Base-by-base conservation (phyloP, 37 sponge, comb jelly and placozoan genomes). In the Spongia lamella region DNA sequence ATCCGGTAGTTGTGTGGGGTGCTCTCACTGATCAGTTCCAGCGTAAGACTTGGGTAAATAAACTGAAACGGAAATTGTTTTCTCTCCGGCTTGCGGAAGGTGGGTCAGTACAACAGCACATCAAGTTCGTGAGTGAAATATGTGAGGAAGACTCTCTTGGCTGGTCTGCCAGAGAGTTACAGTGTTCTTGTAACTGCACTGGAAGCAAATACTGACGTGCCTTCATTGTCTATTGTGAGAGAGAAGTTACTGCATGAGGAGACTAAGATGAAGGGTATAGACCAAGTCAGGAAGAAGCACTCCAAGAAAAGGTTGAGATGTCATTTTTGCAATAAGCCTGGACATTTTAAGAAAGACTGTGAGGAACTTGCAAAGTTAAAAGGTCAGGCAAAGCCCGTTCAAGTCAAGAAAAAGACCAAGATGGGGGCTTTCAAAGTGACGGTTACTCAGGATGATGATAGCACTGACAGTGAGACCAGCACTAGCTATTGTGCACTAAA, bases 131-230 rank as follows among this genome's bases (percentile, higher is more conserved):
- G n/a, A n/a, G n/a, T n/a, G n/a, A n/a, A n/a, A n/a, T n/a, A n/a
- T n/a, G n/a, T n/a, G n/a, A n/a, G n/a, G n/a, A n/a, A n/a, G n/a
- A n/a, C n/a, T 55, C 66, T 84, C 22, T 73, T 84, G 21, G 73
- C 79, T 13, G 78, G 79, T 24, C 51, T 84, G 56, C 85, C 85
- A 9, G 72, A 84, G 57, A 52, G 47, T 3, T 83, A 68, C 70
- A 83, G 61, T 24, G 70, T 68, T 16, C 62, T 83, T 27, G 77
- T 83, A 26, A 82, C 78, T 13, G 83, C 83, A 17, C 61, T 83
- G 7, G 83, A 83, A 66, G 83, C 83, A 26, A 74, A 59, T 38
- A 21, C 52, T 49, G 56, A 51, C 22, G 79, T 79, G 19, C 75
- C 75, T 52, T 27, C 43, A 21, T 9, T 34, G 16, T 37, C 38